phyloP scores from a whole-genome alignment of 2,797 vertebrate genomes.

The Gouania willdenowi region DNA sequence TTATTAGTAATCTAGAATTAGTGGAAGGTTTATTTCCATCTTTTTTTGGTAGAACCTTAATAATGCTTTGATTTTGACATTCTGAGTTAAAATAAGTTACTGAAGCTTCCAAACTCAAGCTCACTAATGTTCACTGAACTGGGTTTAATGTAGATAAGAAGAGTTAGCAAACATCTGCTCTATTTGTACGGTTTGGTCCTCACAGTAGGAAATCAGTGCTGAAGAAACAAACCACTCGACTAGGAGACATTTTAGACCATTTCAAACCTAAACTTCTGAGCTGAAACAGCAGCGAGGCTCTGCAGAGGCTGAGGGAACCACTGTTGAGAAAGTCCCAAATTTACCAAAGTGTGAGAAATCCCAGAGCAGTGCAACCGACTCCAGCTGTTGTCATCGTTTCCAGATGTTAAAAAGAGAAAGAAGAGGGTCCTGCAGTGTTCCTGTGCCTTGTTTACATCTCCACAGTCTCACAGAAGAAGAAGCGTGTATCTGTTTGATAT shows the following conservation, averaged over 20 bases:
- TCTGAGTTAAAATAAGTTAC: no score
- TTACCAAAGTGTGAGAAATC: constrained; percentile 16
- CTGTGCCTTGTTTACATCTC: no score
- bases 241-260: not conserved
- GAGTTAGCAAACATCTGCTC: not conserved
- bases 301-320: constrained; percentile 6
- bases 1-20: no score
- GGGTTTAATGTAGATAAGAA: not conserved
- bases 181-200: not conserved
- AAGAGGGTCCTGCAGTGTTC: no score
- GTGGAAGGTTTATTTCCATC: no score
- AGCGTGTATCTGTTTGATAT: no score
- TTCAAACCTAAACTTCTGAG: not conserved
- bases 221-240: not conserved
- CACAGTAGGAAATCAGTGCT: not conserved
- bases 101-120: not conserved
- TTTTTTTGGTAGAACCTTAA: no score
- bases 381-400: constrained; percentile 39
- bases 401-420: constrained; percentile 35
- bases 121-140: not conserved
- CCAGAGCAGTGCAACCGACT: constrained; percentile 15
- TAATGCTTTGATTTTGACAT: no score
- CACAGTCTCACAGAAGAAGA: no score
- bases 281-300: not conserved
- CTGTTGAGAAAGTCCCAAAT: constrained; percentile 1